Evolutionary conservation across 1,140 invertebrate genomes (phyloP).

Genomic region (Acyrthosiphon pisum): DNA sequence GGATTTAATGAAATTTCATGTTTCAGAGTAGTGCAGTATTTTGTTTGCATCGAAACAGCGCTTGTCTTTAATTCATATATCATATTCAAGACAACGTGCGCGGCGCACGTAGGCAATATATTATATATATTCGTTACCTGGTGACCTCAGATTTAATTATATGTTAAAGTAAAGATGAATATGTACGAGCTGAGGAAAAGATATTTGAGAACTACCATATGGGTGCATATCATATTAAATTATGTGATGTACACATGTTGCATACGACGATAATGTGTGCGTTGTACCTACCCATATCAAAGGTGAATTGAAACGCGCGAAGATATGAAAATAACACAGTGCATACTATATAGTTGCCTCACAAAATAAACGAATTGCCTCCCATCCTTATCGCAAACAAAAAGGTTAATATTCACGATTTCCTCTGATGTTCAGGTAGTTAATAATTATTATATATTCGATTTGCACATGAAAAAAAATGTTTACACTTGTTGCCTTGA

Average conservation of each 20-base stretch:
- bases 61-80: background rate
- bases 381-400: too few species aligned
- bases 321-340: background rate
- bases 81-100: slow-evolving; percentile 5
- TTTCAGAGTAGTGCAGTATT: background rate
- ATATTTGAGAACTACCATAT: background rate
- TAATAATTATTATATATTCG: too few species aligned
- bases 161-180: background rate
- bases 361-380: too few species aligned
- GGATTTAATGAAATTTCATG: background rate
- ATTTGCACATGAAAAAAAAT: too few species aligned
- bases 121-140: background rate
- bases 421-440: too few species aligned
- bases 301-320: background rate
- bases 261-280: background rate
- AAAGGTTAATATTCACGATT: too few species aligned
- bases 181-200: background rate
- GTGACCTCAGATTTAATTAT: background rate
- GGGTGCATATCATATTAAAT: background rate
- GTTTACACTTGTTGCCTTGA: too few species aligned
- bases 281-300: background rate
- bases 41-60: background rate
- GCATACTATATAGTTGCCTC: too few species aligned
- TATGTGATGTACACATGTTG: background rate
- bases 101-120: background rate